Base-by-base conservation (phyloP, 2,113 vertebrate species). In the Ochotona curzoniae region DNA sequence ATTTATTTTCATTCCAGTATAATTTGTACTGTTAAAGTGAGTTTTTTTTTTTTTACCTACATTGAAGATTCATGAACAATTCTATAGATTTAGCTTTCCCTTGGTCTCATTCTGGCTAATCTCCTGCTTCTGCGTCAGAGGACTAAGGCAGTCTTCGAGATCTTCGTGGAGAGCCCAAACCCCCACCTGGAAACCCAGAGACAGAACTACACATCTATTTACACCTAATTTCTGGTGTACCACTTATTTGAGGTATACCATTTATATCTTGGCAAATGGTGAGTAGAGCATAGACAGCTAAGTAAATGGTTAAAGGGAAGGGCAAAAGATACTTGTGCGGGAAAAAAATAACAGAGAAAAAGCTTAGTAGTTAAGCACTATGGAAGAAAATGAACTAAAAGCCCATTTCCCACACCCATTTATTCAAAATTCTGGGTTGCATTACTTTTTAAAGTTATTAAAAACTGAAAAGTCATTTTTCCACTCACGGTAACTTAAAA, bases 401-500 rank as follows among this genome's bases (percentile, higher is more conserved):
- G 66, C 11, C 17, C 32, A 51, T 32, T 35, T 81, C 83, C n/a
- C 47, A 38, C 1, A 74, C n/a, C 18, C 13, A 66, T 21, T 38
- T 32, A 64, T 49, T 2, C 38, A 60, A 60, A 84, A n/a, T 73
- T 73, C 11, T 70, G 26, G 14, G 1, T 8, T 8, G 30, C 7
- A 35, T 11, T 51, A 26, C 35, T 64, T 79, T 83, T 66, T 7
- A 9, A 61, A 80, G 9, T 80, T 66, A 32, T 49, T 79, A 47
- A 30, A 80, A 81, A 70, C 25, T 61, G 11, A 26, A 44, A 74
- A 28, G 10, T 38, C 71, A 30, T n/a, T 63, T 87, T 83, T 83
- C 84, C 64, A 71, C 21, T 74, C 49, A 47, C 5, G 84, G 13
- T 35, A 96, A 79, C 21, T 79, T 63, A 93, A 70, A 82, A 86